Percentiles rank a stretch among this genome's conserved stretches.
phyloP scores from a whole-genome alignment of 2,888 invertebrate genomes.

The Hedychridium roseum region DNA sequence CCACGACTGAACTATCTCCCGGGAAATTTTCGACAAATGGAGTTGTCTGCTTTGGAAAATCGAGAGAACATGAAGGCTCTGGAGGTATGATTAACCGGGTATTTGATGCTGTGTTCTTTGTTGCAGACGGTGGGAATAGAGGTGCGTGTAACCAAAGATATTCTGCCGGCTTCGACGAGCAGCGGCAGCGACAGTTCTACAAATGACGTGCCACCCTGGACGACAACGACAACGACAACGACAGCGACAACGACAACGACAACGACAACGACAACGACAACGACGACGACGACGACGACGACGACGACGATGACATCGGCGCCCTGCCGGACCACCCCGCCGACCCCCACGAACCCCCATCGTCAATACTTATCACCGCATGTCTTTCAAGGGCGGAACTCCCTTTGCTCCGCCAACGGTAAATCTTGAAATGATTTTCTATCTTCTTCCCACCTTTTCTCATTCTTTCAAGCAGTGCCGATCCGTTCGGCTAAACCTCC shows the following conservation, averaged over 20 bases:
- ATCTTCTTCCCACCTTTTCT: too few relatives aligned
- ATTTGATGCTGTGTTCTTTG: constrained; percentile 2
- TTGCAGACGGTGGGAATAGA: constrained; percentile 52
- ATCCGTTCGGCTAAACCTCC: too few relatives aligned
- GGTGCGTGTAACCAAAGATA: constrained; percentile 55
- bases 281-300: too few relatives aligned
- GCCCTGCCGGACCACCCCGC: constrained; percentile 47
- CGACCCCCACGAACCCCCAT: constrained; percentile 52
- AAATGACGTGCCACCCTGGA: constrained; percentile 45
- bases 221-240: too few relatives aligned
- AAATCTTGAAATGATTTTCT: constrained; percentile 31
- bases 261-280: too few relatives aligned
- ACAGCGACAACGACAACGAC: too few relatives aligned
- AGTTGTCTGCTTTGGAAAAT: too few relatives aligned
- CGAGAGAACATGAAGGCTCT: too few relatives aligned
- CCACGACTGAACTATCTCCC: too few relatives aligned
- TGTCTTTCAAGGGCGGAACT: constrained; percentile 64
- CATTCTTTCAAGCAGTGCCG: too few relatives aligned
- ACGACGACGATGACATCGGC: constrained; percentile 40
- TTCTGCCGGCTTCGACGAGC: constrained; percentile 30
- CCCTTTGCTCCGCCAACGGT: constrained; percentile 65
- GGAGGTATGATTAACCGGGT: background rate
- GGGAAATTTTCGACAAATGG: background rate
- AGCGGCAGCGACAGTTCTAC: constrained; percentile 26
- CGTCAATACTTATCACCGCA: constrained; percentile 63